These are phyloP conservation scores for Aramus guarauna DNA, from an alignment of 2,113 vertebrate species.

Conservation along the genomic window DNA sequence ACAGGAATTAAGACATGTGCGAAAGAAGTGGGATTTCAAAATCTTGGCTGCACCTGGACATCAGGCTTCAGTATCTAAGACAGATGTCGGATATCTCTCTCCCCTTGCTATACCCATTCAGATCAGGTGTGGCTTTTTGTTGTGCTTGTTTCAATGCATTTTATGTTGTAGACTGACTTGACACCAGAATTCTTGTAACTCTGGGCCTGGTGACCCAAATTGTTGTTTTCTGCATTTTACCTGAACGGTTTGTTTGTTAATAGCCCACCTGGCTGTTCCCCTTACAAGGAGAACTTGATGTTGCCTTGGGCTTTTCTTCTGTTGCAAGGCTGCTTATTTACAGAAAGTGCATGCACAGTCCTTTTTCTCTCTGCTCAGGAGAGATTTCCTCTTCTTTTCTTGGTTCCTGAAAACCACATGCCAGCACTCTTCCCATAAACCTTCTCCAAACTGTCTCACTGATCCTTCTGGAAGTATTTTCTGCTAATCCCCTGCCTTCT, in stretches of 20 bases:
- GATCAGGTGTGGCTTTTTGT: not conserved
- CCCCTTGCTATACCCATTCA: not conserved
- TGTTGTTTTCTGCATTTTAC: not conserved
- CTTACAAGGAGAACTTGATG: not conserved
- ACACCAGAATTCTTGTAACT: not conserved
- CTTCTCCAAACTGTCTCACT: not conserved
- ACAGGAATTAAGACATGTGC: not conserved
- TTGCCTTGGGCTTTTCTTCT: not conserved
- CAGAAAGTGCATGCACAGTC: accelerated
- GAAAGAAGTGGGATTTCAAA: not conserved
- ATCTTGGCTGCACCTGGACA: not conserved
- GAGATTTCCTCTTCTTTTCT: not conserved
- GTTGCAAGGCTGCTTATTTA: not conserved
- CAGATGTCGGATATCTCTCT: not conserved
- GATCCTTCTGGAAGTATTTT: not conserved
- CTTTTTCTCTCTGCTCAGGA: not conserved
- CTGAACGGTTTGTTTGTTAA: not conserved
- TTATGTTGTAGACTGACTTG: not conserved
- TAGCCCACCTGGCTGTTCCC: not conserved
- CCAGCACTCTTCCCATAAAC: not conserved
- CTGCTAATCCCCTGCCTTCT: not conserved
- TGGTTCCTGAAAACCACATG: accelerated
- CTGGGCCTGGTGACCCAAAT: not conserved
- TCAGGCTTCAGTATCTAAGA: too few relatives aligned
- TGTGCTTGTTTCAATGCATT: not conserved